Base-by-base conservation (phyloP, 2,797 vertebrate species). In the Scomberomorus guttatus region DNA sequence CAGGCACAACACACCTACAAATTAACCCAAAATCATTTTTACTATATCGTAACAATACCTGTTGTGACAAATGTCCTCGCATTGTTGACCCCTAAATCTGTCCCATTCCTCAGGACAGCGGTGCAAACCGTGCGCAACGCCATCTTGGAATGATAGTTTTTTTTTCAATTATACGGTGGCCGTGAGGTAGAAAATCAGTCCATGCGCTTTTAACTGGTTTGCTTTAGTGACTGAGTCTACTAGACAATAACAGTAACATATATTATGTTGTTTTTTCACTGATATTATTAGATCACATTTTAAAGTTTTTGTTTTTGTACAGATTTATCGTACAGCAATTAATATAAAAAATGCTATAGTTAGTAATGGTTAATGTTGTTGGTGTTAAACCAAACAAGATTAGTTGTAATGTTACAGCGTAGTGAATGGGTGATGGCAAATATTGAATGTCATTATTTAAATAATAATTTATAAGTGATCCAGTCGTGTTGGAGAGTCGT, bases 91-190 rank as follows among this genome's bases (percentile, higher is more conserved):
- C 90, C 83, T 70, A 92, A 82, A 79, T 93, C 91, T 61, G 80
- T 50, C 54, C 87, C 85, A 1, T 50, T 15, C 20, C 91, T 64
- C n/a, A 91, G 9, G 1, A 82, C 27, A 55, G 62, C 20, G 0
- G 37, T 1, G 5, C 80, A 84, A 0, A 80, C 48, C 6, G 61
- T 56, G 86, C 90, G 93, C 65, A 94, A 83, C 95, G 95, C 96
- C 96, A 96, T 96, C 62, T 94, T 96, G 90, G 37, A 85, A 0
- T 50, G 10, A 42, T 11, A 6, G 10, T 39, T 60, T 27, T 27
- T 25, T 8, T 0, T 3, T 11, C 27, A 9, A 39, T 15, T 0
- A 0, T 90, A 93, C 85, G 87, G 92, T 80, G 67, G 86, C 86
- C 67, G 71, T 54, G 12, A 81, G 3, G 20, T 27, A 0, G 8